Base-by-base conservation (phyloP, 2,113 vertebrate species). In the Chionodraco myersi region DNA sequence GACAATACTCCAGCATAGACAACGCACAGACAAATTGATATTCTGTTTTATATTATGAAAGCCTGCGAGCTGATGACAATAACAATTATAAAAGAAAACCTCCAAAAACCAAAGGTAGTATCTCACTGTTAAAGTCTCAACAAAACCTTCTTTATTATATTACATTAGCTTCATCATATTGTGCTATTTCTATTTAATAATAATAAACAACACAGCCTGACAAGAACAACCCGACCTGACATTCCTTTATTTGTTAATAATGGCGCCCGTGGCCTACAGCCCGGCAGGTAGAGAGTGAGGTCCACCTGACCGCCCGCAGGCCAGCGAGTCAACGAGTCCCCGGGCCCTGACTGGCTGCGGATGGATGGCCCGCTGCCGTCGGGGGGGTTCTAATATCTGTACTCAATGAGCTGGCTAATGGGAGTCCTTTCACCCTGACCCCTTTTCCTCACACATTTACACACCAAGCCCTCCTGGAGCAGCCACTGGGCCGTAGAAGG, bases 321-420 rank as follows among this genome's bases (percentile, higher is more conserved):
- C 86, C 90, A 21, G 34, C 58, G 76, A 88, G 86, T 88, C 79
- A 86, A 85, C 52, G 18, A 47, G 86, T 86, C 86, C 86, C 78
- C 74, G 58, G 87, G 85, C 82, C 82, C 83, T 65, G 78, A 65
- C 85, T 69, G 70, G 75, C 72, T 71, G 74, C 83, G 89, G 86
- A 92, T 92, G 91, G 87, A 91, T 91, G 80, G 30, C 71, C 76
- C 5, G 65, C 86, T 72, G 56, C 79, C 66, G 86, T 91, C 87
- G 70, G 65, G 83, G 79, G 77, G 77, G 41, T 79, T 89, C 82
- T 91, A 88, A 87, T 86, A 84, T 86, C 88, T 74, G 77, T 87
- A 76, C 79, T 88, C 90, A 89, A 86, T 93, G 91, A 91, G 83
- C 90, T 91, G 91, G 82, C 87, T 92, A 92, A 92, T 92, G 83